Percentiles rank a stretch among this genome's conserved stretches.
Conservation (phyloP, 2,888 invertebrate species). For the Tenthredo scrophulariae region DNA sequence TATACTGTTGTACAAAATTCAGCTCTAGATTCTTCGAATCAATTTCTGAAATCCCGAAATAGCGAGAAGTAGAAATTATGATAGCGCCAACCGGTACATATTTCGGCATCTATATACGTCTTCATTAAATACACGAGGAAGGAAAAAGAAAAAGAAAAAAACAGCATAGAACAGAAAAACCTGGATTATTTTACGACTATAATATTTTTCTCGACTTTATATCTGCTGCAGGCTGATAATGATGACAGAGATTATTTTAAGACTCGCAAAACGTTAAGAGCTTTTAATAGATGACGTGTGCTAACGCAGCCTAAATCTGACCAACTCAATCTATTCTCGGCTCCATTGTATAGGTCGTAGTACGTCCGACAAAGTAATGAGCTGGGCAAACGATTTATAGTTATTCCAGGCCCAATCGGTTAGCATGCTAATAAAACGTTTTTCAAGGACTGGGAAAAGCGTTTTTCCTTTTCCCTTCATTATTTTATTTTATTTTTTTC, state of each 20-base stretch:
- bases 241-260: conserved; percentile 38
- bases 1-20: neutral
- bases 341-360: neutral
- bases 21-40: neutral
- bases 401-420: neutral
- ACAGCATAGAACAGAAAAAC: neutral
- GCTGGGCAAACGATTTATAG: conserved; percentile 3
- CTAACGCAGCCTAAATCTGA: conserved; percentile 33
- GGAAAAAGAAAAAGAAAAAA: neutral
- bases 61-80: neutral
- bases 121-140: neutral
- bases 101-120: neutral
- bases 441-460: neutral
- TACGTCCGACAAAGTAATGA: conserved; percentile 28
- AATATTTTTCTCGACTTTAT: neutral
- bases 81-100: neutral
- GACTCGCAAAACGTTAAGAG: neutral
- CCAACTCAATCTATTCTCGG: conserved; percentile 9
- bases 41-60: neutral
- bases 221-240: neutral
- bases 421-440: neutral
- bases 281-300: conserved; percentile 25
- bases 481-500: neutral
- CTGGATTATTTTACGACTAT: conserved; percentile 3
- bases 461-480: no score